Conservation (phyloP, 2,113 vertebrate species). For the Osmerus eperlanus region DNA sequence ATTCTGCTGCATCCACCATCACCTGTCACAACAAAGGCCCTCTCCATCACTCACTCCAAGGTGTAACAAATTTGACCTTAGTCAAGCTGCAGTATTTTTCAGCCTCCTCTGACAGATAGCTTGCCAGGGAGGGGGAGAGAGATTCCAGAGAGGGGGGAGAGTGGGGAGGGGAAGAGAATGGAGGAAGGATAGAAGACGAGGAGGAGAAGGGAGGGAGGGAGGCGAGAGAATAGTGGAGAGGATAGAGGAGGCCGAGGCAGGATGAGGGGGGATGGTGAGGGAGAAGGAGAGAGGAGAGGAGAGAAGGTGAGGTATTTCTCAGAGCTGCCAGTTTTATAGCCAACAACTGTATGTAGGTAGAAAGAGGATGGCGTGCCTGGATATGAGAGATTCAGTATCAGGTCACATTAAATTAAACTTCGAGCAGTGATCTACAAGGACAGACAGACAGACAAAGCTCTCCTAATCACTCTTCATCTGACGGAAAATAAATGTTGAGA, state of each 20-base stretch:
- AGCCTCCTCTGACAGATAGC: conserved; percentile 23
- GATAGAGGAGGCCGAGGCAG: background rate
- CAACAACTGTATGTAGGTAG: conserved; percentile 25
- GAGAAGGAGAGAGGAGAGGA: background rate
- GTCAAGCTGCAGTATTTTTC: conserved; percentile 12
- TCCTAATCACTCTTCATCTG: too few relatives aligned
- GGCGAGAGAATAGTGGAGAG: background rate
- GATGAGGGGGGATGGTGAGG: too few relatives aligned
- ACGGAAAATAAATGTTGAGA: too few relatives aligned
- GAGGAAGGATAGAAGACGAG: background rate
- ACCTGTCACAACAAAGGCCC: conserved; percentile 38
- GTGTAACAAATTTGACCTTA: conserved; percentile 36
- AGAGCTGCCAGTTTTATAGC: conserved; percentile 18
- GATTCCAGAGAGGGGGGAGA: conserved; percentile 19
- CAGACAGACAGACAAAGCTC: too few relatives aligned
- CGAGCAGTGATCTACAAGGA: too few relatives aligned
- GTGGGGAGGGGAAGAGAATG: background rate
- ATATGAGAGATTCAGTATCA: conserved; percentile 12
- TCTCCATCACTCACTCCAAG: conserved; percentile 23
- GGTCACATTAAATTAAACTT: too few relatives aligned
- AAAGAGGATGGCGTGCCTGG: conserved; percentile 5
- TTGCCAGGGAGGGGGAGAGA: conserved; percentile 20
- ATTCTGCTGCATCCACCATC: conserved; percentile 16
- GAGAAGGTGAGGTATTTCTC: conserved; percentile 8
- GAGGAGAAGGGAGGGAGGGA: background rate